Evolutionary conservation across 1,140 invertebrate genomes (phyloP).

Genomic region (Elysia chlorotica): DNA sequence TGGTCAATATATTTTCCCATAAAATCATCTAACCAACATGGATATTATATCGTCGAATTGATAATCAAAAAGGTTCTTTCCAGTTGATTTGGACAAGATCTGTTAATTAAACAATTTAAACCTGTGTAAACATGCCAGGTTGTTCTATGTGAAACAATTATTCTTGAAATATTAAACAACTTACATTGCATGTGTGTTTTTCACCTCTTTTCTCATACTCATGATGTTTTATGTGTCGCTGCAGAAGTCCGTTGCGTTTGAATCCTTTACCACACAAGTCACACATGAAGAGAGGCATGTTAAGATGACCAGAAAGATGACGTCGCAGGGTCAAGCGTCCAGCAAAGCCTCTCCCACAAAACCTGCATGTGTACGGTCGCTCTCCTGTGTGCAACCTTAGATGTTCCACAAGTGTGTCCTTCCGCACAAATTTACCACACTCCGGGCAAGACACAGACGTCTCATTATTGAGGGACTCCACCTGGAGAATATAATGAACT

Average conservation of each 20-base stretch:
- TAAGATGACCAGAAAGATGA: slow-evolving; percentile 54
- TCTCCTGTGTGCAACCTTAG: slow-evolving; percentile 49
- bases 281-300: slow-evolving; percentile 41
- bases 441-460: slow-evolving; percentile 46
- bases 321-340: slow-evolving; percentile 43
- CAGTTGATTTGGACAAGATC: no score
- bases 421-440: slow-evolving; percentile 45
- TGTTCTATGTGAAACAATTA: background rate
- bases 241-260: slow-evolving; percentile 40
- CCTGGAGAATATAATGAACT: no score
- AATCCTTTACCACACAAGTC: slow-evolving; percentile 50
- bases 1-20: no score
- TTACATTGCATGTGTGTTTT: slow-evolving; percentile 65
- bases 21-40: no score
- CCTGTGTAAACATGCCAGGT: no score
- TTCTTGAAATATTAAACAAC: background rate
- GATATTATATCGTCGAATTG: no score
- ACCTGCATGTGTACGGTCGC: slow-evolving; percentile 46
- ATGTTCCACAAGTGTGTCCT: slow-evolving; percentile 49
- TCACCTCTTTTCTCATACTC: slow-evolving; percentile 38
- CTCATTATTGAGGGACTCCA: slow-evolving; percentile 33
- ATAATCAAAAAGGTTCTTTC: no score
- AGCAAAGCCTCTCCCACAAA: slow-evolving; percentile 45
- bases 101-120: no score
- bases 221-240: slow-evolving; percentile 46